Conservation (phyloP, 1,140 invertebrate species). For the Drosophila azteca region DNA sequence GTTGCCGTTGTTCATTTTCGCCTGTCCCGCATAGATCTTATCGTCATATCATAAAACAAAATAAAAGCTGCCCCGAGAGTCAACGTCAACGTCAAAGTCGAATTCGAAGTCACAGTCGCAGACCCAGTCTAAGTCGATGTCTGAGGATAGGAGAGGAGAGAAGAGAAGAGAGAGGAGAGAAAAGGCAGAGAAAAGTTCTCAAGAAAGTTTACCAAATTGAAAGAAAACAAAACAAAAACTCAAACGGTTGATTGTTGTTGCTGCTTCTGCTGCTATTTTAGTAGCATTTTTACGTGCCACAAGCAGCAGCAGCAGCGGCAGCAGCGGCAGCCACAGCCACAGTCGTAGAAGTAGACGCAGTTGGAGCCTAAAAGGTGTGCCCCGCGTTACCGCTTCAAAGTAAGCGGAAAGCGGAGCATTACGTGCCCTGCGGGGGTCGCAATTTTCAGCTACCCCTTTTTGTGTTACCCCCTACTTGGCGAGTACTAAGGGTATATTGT, state of each 20-base stretch:
- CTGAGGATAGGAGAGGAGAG: neutral
- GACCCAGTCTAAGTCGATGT: neutral
- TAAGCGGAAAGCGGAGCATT: constrained; percentile 47
- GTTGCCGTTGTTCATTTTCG: constrained; percentile 51
- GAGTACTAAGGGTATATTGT: constrained; percentile 1
- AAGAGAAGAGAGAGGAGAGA: neutral
- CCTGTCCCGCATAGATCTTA: constrained; percentile 73
- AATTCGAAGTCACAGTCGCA: too few species aligned
- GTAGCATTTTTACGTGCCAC: constrained; percentile 56
- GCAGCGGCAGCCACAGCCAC: neutral
- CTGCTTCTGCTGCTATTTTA: constrained; percentile 57
- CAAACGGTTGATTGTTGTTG: constrained; percentile 53
- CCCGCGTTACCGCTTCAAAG: constrained; percentile 30
- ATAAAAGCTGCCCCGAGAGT: constrained; percentile 25
- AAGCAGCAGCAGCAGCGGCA: constrained; percentile 26
- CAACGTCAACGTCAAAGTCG: too few species aligned
- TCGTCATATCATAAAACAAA: constrained; percentile 69
- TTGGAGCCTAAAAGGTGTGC: constrained; percentile 62
- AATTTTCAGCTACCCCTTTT: constrained; percentile 34
- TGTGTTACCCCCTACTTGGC: neutral
- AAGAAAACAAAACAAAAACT: constrained; percentile 49
- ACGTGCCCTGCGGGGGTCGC: constrained; percentile 39
- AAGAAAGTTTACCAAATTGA: constrained; percentile 71
- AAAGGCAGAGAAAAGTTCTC: constrained; percentile 56
- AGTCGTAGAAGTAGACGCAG: neutral